Base-by-base conservation (phyloP, 2,888 invertebrate species). In the Polyommatus icarus region DNA sequence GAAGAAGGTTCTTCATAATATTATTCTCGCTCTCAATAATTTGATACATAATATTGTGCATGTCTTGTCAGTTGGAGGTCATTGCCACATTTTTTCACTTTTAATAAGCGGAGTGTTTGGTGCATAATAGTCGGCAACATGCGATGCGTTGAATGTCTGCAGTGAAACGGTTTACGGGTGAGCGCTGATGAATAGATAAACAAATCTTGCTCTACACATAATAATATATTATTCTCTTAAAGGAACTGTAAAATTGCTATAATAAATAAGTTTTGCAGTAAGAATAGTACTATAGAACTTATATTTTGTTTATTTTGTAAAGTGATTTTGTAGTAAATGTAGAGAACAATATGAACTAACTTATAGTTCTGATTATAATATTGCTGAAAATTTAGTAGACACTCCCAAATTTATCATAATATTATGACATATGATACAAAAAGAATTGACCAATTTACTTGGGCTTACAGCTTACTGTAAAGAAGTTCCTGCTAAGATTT, bases 131-230 rank as follows among this genome's bases (percentile, higher is more conserved):
- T 76, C 78, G 77, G 79, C 72, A 84, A 79, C 82, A 81, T 79
- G 82, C 81, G 80, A 83, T 79, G 79, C 73, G 78, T 77, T 79
- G 80, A 78, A 73, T 79, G 77, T 73, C 73, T 77, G 79, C 79
- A 85, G 85, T 83, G 87, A 87, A 86, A 86, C 84, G 83, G 81
- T 87, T 85, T 83, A 87, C 85, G 89, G 86, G 80, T 84, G 82
- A 84, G 77, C 83, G 87, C 85, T 85, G 81, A 86, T 87, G 88
- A 89, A 89, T 32, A 29, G 67, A 32, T 29, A 67, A 89, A 85
- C 84, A 85, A 87, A 77, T 46, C 72, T 5, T 54, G 46, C 18
- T 54, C 18, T 61, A 12, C 2, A 20, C n/a, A 8, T 8, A n/a
- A 24, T 1, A 24, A n/a, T n/a, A n/a, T n/a, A n/a, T n/a, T n/a